Evolutionary conservation across 1,140 invertebrate genomes (phyloP), one percentile per base, ranked within the genome.

Genomic region (Heterodera schachtii): DNA sequence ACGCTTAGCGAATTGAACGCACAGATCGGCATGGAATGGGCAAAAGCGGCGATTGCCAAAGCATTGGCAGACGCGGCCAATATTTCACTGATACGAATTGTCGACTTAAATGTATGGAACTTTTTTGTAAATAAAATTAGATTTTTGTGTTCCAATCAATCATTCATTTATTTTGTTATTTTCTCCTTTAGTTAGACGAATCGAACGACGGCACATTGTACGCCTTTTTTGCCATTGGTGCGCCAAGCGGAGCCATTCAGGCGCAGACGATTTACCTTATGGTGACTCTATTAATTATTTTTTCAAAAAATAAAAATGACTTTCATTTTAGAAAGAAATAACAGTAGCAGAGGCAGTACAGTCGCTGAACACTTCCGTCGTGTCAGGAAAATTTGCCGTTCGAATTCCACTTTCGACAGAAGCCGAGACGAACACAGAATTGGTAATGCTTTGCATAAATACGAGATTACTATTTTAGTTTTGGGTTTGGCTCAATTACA

Each of bases 31-130:
- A 49, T 41, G 8, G 83, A 85, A 71, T 85, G 85, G 66, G 74
- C 84, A 9, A 84, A 86, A 76, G 46, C 44, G 43, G 83, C 83
- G 41, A 21, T 84, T 9, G 84, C 73, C 8, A 73, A 85, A 31
- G 85, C 83, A 31, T 9, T 84, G 31, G 47, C 83, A 16, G 46
- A 85, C 5, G 64, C 78, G 19, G 60, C 83, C 11, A 84, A 84
- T 44, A 66, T 84, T 43, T 85, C 84, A 8, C 76, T 82, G 8
- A 49, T 84, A 19, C 79, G 83, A 46, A 86, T 84, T 16, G 73
- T 84, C 43, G 74, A 84, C 31, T 85, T 84, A 43, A 60, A 84
- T n/a, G 49, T 83, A 21, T 57, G 73, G 16, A 21, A 80, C 43
- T 80, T 81, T 47, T 80, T 8, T 41, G n/a, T 66, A 7, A n/a